phyloP scores from a whole-genome alignment of 2,888 invertebrate genomes.

The Linhomoeus sp. region DNA sequence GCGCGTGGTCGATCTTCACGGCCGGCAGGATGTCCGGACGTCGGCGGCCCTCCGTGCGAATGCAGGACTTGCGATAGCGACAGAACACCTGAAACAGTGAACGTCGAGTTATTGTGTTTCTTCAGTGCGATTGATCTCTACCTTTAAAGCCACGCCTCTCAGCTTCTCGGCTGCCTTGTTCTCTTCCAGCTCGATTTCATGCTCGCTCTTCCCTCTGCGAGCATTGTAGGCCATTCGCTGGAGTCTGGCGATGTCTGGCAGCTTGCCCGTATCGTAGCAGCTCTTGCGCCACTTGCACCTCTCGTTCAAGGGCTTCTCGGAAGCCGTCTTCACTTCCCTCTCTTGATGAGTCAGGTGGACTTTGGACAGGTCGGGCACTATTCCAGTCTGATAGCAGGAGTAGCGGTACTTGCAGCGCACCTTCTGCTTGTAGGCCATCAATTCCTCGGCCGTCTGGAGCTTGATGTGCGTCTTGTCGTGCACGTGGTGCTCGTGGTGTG shows the following conservation, averaged over 20 bases:
- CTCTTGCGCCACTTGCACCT: conserved; percentile 27
- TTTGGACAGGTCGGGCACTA: conserved; percentile 12
- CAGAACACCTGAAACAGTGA: too few species aligned
- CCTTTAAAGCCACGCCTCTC: too few species aligned
- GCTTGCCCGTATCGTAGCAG: conserved; percentile 21
- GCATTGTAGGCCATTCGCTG: conserved; percentile 9
- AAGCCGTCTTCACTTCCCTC: conserved; percentile 14
- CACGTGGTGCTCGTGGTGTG: too few species aligned
- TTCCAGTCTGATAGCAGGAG: conserved; percentile 16
- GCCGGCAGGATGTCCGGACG: too few species aligned
- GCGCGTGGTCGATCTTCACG: too few species aligned
- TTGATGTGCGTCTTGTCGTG: neutral
- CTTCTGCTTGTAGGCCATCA: too few species aligned
- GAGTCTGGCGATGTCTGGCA: conserved; percentile 8
- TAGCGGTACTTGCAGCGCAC: conserved; percentile 18
- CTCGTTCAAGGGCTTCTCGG: conserved; percentile 10
- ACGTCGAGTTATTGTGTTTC: too few species aligned
- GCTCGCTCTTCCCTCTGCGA: conserved; percentile 9
- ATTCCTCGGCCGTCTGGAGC: too few species aligned
- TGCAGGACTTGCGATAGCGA: too few species aligned
- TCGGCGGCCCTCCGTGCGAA: too few species aligned
- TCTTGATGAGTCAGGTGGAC: conserved; percentile 9
- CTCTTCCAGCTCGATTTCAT: conserved; percentile 8
- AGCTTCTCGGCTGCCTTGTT: conserved; percentile 7
- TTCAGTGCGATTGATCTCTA: too few species aligned